phyloP scores from a whole-genome alignment of 1,140 invertebrate species.

The Dryas iulia region DNA sequence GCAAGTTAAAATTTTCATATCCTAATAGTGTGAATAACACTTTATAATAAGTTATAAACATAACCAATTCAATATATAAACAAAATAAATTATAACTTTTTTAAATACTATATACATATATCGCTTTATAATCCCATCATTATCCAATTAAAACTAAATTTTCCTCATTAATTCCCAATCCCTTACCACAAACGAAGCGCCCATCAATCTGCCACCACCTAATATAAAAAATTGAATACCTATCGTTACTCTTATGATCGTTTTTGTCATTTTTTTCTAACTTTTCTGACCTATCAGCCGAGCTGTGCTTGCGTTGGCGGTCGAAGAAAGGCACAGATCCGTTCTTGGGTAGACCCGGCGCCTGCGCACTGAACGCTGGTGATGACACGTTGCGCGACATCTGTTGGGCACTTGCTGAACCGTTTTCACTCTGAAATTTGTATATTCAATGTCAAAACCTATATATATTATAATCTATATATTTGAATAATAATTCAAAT shows the following conservation, averaged over 20 bases:
- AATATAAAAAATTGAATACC: conserved; percentile 22
- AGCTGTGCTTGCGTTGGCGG: conserved; percentile 89
- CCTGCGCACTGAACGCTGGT: conserved; percentile 90
- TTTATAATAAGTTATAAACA: too few species aligned
- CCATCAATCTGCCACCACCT: neutral
- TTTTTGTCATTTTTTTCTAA: conserved; percentile 19
- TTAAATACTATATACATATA: too few species aligned
- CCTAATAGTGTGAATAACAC: too few species aligned
- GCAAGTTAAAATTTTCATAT: too few species aligned
- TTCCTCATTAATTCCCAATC: neutral
- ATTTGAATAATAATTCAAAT: too few species aligned
- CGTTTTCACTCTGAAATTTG: conserved; percentile 60
- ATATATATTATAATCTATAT: too few species aligned
- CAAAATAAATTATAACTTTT: too few species aligned
- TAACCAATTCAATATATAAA: too few species aligned
- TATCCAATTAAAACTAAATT: too few species aligned
- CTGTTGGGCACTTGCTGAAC: conserved; percentile 59
- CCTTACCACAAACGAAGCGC: neutral
- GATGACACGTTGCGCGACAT: conserved; percentile 91
- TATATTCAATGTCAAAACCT: too few species aligned
- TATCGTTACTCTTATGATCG: conserved; percentile 28
- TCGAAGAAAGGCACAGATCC: conserved; percentile 94
- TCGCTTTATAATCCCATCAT: too few species aligned
- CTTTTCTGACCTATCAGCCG: conserved; percentile 84
- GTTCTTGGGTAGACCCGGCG: conserved; percentile 90